Evolutionary conservation across 37 sponge, comb jelly and placozoan species (phyloP).

Genomic region (Agelas oroides): DNA sequence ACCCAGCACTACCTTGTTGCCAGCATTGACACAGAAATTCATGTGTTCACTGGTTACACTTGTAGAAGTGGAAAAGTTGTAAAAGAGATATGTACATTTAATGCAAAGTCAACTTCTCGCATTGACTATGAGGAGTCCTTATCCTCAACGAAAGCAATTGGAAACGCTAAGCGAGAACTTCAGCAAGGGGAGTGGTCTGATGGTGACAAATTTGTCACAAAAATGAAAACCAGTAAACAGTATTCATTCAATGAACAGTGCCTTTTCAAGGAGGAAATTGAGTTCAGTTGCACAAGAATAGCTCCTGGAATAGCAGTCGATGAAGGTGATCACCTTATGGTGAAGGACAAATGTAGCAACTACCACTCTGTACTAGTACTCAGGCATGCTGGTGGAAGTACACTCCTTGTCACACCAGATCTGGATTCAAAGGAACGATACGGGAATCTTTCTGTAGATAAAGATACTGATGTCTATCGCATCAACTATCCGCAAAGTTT

Average conservation of each 20-base stretch:
- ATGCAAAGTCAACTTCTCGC: background rate
- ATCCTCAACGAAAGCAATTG: background rate
- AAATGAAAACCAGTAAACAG: constrained; percentile 22
- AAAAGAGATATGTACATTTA: background rate
- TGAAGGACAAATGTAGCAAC: background rate
- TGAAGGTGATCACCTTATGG: constrained; percentile 37
- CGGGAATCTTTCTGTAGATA: background rate
- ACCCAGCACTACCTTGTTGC: constrained; percentile 25
- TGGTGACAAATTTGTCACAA: constrained; percentile 19
- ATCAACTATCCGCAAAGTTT: constrained; percentile 29
- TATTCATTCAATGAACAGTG: constrained; percentile 1
- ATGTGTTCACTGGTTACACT: constrained; percentile 17
- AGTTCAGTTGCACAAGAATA: constrained; percentile 8
- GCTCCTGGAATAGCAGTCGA: constrained; percentile 17
- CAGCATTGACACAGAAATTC: background rate
- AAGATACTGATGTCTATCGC: constrained; percentile 17
- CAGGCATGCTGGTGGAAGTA: background rate
- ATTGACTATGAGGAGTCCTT: constrained; percentile 17
- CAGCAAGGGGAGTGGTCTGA: constrained; percentile 4
- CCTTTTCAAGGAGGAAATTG: background rate
- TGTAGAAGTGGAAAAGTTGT: background rate
- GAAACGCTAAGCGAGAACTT: background rate
- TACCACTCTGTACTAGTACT: constrained; percentile 14
- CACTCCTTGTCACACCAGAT: constrained; percentile 4
- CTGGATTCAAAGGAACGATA: background rate